phyloP scores from a whole-genome alignment of 1,140 invertebrate species.

The Linepithema humile region DNA sequence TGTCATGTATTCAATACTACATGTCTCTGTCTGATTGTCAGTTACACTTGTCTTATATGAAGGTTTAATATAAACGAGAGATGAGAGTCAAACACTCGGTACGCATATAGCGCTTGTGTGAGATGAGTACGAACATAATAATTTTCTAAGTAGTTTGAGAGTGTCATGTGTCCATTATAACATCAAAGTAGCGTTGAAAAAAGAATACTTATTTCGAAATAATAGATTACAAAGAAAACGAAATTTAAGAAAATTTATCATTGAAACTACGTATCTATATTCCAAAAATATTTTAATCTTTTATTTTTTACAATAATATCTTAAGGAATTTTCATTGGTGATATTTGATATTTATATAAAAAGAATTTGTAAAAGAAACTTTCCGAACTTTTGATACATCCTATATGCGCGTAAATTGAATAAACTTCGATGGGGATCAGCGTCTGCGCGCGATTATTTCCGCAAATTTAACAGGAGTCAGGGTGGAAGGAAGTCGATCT shows the following conservation, averaged over 20 bases:
- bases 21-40: slow-evolving; percentile 26
- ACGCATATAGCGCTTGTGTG: not conserved
- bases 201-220: not conserved
- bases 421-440: not conserved
- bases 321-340: not conserved
- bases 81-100: slow-evolving; percentile 14
- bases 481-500: slow-evolving; percentile 54
- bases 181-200: not conserved
- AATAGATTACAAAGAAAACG: not conserved
- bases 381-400: not conserved
- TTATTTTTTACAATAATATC: not conserved
- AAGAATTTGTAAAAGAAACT: not conserved
- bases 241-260: not conserved
- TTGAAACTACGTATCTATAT: not conserved
- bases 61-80: slow-evolving; percentile 33
- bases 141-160: not conserved
- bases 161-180: not conserved
- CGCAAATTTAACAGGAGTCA: slow-evolving; percentile 19
- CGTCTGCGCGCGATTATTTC: slow-evolving; percentile 2
- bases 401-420: not conserved
- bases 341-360: not conserved
- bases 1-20: slow-evolving; percentile 40
- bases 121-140: not conserved
- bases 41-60: slow-evolving; percentile 32
- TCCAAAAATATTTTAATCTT: not conserved